Evolutionary conservation across 2,797 vertebrate genomes (phyloP).

Genomic region (Jordanella pulchra): DNA sequence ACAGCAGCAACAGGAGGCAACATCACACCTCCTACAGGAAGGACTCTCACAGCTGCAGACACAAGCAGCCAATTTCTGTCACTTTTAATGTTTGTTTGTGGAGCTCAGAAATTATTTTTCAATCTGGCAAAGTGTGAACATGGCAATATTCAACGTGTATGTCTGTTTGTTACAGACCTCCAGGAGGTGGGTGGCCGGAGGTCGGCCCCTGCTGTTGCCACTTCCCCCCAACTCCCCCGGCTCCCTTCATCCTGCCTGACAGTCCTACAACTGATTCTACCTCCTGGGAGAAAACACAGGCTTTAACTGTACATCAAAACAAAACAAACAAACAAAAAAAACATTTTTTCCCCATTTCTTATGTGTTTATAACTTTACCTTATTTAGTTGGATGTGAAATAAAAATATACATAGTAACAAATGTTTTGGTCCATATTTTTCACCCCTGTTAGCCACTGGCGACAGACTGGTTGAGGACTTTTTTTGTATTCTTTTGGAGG

Average conservation of each 20-base stretch:
- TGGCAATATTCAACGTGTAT: background rate
- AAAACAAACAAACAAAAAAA: background rate
- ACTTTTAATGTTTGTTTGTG: conserved; percentile 17
- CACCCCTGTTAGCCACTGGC: too few species aligned
- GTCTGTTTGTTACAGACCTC: conserved; percentile 55
- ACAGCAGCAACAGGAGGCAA: conserved; percentile 64
- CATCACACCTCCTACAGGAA: conserved; percentile 77
- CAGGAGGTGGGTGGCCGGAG: conserved; percentile 63
- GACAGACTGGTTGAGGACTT: too few species aligned
- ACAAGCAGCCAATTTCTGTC: conserved; percentile 18
- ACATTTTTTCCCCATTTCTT: background rate
- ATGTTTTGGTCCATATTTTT: background rate
- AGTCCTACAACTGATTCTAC: conserved; percentile 55
- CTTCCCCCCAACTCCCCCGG: conserved; percentile 66
- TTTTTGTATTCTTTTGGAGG: too few species aligned
- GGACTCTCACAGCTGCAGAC: conserved; percentile 75
- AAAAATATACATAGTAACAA: background rate
- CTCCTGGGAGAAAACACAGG: conserved; percentile 56
- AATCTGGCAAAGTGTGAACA: background rate
- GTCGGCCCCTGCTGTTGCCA: conserved; percentile 55
- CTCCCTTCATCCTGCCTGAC: conserved; percentile 69
- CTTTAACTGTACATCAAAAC: background rate
- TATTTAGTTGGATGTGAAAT: background rate
- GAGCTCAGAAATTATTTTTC: background rate
- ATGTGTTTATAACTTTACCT: background rate